These are phyloP conservation scores for Yponomeuta sedellus DNA, from an alignment of 2,888 invertebrate species.

Conservation along the genomic window DNA sequence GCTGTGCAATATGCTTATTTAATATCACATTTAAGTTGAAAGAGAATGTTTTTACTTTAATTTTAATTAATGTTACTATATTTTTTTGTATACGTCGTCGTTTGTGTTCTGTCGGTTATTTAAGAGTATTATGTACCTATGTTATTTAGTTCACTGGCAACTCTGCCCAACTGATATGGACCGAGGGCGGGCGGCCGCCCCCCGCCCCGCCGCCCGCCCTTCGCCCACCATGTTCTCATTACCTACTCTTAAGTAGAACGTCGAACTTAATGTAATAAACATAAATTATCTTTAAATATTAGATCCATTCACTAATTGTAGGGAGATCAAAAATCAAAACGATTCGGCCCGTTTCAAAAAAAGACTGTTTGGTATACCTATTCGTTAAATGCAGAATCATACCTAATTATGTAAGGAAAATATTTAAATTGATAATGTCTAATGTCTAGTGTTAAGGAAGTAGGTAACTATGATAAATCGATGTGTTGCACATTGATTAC, in stretches of 20 bases:
- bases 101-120: constrained; percentile 37
- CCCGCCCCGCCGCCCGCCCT: neutral
- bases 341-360: constrained; percentile 81
- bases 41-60: constrained; percentile 25
- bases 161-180: neutral
- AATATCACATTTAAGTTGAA: constrained; percentile 50
- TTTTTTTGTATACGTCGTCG: constrained; percentile 43
- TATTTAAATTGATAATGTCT: neutral
- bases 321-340: constrained; percentile 71
- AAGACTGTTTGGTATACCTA: constrained; percentile 83
- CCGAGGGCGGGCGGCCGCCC: constrained; percentile 4
- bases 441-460: neutral
- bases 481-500: neutral
- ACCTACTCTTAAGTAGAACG: constrained; percentile 28
- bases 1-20: constrained; percentile 75
- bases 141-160: constrained; percentile 24
- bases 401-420: constrained; percentile 45
- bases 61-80: constrained; percentile 30
- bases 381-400: constrained; percentile 62
- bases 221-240: neutral
- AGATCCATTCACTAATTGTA: constrained; percentile 65
- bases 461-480: neutral
- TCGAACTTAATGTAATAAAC: constrained; percentile 44
- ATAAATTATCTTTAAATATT: constrained; percentile 42
- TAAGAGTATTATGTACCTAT: constrained; percentile 21